Percentiles rank a stretch among this genome's conserved stretches.
phyloP scores from a whole-genome alignment of 2,113 vertebrate species.

The Rallus limicola region DNA sequence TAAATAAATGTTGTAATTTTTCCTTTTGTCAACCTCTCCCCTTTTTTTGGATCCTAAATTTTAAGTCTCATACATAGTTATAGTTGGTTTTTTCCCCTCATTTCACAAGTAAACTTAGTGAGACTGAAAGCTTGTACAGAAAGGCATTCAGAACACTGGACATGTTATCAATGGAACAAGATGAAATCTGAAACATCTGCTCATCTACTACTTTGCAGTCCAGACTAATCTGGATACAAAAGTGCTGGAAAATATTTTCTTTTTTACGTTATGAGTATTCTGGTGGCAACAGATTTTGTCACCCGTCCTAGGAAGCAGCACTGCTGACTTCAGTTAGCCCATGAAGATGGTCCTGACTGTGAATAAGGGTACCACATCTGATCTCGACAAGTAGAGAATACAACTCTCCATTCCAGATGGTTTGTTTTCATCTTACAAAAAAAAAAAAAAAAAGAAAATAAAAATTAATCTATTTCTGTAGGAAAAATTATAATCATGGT shows the following conservation, averaged over 20 bases:
- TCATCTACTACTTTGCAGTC: not conserved
- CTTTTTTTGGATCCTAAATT: not conserved
- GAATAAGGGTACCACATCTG: not conserved
- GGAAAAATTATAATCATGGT: not conserved
- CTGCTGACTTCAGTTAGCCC: not conserved
- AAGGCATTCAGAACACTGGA: not conserved
- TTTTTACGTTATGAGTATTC: not conserved
- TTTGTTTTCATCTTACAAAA: not conserved
- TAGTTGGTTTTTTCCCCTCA: not conserved
- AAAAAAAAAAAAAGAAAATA: not conserved
- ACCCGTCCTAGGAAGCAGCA: not conserved
- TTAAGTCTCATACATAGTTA: not conserved
- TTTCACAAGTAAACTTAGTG: not conserved
- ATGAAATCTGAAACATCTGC: not conserved
- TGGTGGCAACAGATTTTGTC: not conserved
- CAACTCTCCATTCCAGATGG: not conserved
- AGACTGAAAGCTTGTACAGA: not conserved
- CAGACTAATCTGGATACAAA: not conserved
- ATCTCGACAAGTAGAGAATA: not conserved
- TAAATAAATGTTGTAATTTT: not conserved
- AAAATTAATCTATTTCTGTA: not conserved
- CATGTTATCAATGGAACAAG: not conserved
- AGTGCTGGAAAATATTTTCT: not conserved
- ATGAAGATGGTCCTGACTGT: not conserved
- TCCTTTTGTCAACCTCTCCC: not conserved